These are phyloP conservation scores for Channa maculata DNA, from an alignment of 2,113 vertebrate genomes.

Conservation along the genomic window DNA sequence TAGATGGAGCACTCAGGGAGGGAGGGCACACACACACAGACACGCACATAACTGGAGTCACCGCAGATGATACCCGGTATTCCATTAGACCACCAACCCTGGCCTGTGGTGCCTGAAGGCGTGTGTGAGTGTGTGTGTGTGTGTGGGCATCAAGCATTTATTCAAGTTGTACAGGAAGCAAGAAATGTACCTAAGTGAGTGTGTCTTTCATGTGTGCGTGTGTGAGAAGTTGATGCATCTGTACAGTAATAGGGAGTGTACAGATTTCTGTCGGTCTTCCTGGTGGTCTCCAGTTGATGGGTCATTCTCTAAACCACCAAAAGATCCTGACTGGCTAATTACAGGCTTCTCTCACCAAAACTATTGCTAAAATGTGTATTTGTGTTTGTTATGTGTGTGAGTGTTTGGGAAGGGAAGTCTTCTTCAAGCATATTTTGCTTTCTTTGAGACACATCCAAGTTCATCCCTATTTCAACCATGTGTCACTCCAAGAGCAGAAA, in stretches of 20 bases:
- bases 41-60: constrained; percentile 33
- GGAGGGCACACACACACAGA: constrained; percentile 28
- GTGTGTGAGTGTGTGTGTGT: constrained; percentile 18
- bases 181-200: constrained; percentile 15
- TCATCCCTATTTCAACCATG: constrained; percentile 19
- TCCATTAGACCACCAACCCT: constrained; percentile 61
- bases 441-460: constrained; percentile 8
- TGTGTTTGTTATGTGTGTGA: constrained; percentile 14
- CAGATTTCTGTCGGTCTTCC: constrained; percentile 35
- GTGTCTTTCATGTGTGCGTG: neutral
- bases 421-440: neutral
- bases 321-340: constrained; percentile 27
- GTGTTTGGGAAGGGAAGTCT: constrained; percentile 14
- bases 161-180: constrained; percentile 32
- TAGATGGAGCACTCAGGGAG: constrained; percentile 68
- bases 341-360: neutral
- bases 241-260: constrained; percentile 1
- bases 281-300: constrained; percentile 55
- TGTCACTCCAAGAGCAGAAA: constrained; percentile 29
- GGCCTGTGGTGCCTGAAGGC: constrained; percentile 61
- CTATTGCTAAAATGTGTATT: constrained; percentile 13
- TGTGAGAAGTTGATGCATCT: neutral
- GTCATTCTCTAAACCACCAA: constrained; percentile 38
- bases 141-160: constrained; percentile 24
- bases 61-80: constrained; percentile 70